Evolutionary conservation across 2,113 vertebrate genomes (phyloP).

Genomic region (Balaeniceps rex): DNA sequence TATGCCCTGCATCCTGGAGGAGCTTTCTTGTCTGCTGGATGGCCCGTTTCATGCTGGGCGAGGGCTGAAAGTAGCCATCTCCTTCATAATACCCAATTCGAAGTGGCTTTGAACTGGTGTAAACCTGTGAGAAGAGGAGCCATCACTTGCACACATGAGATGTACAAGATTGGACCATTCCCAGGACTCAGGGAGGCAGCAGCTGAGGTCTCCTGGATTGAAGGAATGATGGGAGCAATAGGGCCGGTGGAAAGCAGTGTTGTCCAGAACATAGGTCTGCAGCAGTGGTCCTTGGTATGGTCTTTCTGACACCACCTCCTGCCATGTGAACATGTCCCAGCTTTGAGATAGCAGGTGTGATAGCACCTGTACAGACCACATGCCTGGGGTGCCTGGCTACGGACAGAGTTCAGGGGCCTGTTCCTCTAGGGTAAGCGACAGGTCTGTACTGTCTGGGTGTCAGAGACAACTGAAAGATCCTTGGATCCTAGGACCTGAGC

Average conservation of each 20-base stretch:
- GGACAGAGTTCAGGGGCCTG: not conserved
- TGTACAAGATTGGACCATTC: accelerated
- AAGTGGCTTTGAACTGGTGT: conserved; percentile 76
- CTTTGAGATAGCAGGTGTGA: not conserved
- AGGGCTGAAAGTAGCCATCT: conserved; percentile 73
- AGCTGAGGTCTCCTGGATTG: not conserved
- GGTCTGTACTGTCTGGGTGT: not conserved
- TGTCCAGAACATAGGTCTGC: not conserved
- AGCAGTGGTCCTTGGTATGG: not conserved
- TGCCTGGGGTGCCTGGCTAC: not conserved
- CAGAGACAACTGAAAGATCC: not conserved
- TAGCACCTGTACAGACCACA: not conserved
- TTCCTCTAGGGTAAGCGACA: not conserved
- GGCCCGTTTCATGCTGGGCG: conserved; percentile 80
- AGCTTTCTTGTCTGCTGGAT: conserved; percentile 80
- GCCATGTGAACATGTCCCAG: not conserved
- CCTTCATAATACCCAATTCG: conserved; percentile 80
- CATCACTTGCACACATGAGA: not conserved
- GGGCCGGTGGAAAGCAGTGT: not conserved
- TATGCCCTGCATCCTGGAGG: conserved; percentile 87
- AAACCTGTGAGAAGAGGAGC: conserved; percentile 68
- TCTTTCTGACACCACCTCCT: not conserved
- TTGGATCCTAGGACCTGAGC: not conserved
- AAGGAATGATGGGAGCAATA: not conserved
- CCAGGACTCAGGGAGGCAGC: not conserved